These are phyloP conservation scores for Turdus rufiventris DNA, from an alignment of 2,113 vertebrate species.

Conservation along the genomic window DNA sequence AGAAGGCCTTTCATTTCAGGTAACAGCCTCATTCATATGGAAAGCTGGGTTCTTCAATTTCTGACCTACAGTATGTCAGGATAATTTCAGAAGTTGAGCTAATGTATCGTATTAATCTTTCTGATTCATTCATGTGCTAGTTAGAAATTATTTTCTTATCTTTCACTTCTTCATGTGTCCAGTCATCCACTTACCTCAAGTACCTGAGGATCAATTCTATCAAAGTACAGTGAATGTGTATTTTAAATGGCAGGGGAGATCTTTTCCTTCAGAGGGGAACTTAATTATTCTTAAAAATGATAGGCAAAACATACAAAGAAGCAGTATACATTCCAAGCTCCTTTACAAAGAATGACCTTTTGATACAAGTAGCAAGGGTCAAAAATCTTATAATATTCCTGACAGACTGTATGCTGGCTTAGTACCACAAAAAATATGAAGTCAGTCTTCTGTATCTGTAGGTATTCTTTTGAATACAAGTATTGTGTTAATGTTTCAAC, in stretches of 20 bases:
- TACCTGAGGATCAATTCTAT: conserved; percentile 29
- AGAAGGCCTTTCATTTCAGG: background rate
- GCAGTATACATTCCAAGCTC: background rate
- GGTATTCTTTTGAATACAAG: background rate
- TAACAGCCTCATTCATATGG: background rate
- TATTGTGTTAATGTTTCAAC: background rate
- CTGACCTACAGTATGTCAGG: background rate
- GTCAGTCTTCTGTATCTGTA: background rate
- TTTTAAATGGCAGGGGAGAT: background rate
- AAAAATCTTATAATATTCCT: background rate
- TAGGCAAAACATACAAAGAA: background rate
- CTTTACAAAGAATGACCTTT: background rate
- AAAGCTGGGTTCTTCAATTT: background rate
- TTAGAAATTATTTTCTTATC: conserved; percentile 52
- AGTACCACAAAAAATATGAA: background rate
- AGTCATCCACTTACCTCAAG: conserved; percentile 49
- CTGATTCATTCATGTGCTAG: conserved; percentile 19
- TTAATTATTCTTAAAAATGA: conserved; percentile 3
- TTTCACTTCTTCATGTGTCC: conserved; percentile 31
- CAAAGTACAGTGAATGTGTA: background rate
- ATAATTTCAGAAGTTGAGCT: conserved; percentile 5
- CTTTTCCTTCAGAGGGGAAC: background rate
- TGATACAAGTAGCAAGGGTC: background rate
- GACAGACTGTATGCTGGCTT: background rate
- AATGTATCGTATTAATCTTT: conserved; percentile 14